Conservation (phyloP, 2,113 vertebrate genomes). For the Lasiurus cinereus region DNA sequence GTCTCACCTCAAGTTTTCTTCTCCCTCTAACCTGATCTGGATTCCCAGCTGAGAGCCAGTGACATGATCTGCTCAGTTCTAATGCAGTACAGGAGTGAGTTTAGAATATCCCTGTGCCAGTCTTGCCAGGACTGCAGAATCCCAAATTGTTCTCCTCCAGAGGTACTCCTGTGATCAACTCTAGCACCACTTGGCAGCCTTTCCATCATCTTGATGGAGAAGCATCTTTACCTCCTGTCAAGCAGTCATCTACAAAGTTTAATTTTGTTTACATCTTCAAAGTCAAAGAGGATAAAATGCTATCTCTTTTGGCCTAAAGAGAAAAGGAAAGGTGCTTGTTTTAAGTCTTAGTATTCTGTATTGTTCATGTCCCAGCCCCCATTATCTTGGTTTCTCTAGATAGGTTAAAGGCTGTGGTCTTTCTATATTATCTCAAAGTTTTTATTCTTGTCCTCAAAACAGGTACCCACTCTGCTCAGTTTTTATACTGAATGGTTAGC, state of each 20-base stretch:
- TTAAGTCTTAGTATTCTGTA: background rate
- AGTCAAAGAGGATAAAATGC: constrained; percentile 74
- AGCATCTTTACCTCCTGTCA: constrained; percentile 75
- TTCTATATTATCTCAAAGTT: constrained; percentile 8
- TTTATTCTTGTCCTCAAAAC: background rate
- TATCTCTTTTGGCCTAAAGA: constrained; percentile 28
- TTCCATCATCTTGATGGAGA: constrained; percentile 71
- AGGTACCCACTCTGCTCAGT: background rate
- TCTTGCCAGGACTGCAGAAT: rapidly evolving
- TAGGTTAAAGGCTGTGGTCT: background rate
- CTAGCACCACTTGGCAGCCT: constrained; percentile 43
- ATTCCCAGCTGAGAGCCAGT: constrained; percentile 6
- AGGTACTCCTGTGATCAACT: constrained; percentile 64
- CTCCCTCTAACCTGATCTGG: constrained; percentile 39
- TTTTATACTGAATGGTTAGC: constrained; percentile 20
- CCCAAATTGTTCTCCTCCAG: background rate
- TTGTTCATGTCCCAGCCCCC: background rate
- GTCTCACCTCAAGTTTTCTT: background rate
- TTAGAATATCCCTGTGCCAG: background rate
- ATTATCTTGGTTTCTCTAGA: background rate
- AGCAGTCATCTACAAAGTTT: constrained; percentile 83
- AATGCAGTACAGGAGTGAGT: background rate
- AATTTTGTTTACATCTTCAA: constrained; percentile 84
- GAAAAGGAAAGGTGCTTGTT: constrained; percentile 42
- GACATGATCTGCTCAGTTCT: constrained; percentile 33